Percentiles rank a stretch among this genome's conserved stretches.
Conservation (phyloP, 2,113 vertebrate genomes). For the Fregetta grallaria region DNA sequence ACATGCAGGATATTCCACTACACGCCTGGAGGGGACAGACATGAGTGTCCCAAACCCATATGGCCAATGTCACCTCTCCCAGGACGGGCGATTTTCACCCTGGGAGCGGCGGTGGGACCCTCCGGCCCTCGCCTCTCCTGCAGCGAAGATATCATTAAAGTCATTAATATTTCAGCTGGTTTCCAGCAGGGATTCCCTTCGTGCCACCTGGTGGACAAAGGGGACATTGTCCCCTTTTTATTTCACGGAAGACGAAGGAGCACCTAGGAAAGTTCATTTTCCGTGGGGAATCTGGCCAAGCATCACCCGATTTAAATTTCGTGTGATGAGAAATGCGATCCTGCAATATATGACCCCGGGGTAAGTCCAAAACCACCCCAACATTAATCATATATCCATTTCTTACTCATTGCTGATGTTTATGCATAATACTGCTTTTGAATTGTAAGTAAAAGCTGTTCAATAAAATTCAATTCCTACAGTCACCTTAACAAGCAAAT, state of each 20-base stretch:
- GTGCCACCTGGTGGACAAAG: constrained; percentile 62
- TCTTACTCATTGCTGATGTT: neutral
- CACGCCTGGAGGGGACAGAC: neutral
- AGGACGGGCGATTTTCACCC: neutral
- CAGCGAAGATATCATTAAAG: no score
- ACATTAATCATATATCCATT: neutral
- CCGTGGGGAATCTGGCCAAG: neutral
- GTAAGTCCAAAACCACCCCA: neutral
- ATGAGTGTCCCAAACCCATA: neutral
- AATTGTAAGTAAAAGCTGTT: neutral
- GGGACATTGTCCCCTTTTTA: neutral
- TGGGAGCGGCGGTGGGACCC: accelerated
- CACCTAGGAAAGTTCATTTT: neutral
- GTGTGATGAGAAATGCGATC: accelerated
- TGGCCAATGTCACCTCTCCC: neutral
- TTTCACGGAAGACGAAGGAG: neutral
- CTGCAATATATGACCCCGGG: accelerated
- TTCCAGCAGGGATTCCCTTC: neutral
- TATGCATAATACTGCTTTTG: neutral
- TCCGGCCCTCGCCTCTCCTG: neutral
- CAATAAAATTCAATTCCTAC: neutral
- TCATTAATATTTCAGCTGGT: neutral
- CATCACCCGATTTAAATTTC: neutral
- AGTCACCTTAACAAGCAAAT: neutral
- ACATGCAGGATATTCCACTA: accelerated